phyloP scores from a whole-genome alignment of 2,888 invertebrate species.

The Abscondita cerata region DNA sequence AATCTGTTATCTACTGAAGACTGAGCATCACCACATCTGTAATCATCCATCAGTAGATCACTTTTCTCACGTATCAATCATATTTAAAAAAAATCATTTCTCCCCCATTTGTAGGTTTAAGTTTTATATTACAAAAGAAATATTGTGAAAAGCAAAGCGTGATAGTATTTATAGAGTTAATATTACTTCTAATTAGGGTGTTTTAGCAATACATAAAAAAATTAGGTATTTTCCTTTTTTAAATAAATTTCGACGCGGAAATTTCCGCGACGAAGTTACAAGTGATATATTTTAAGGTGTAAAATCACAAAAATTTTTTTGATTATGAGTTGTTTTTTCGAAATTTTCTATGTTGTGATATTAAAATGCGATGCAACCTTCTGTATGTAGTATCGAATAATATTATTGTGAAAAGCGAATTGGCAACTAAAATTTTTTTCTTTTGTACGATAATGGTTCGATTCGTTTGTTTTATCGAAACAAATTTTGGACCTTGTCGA shows the following conservation, averaged over 20 bases:
- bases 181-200: slow-evolving; percentile 30
- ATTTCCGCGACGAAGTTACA: slow-evolving; percentile 22
- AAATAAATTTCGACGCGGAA: slow-evolving; percentile 22
- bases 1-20: slow-evolving; percentile 30
- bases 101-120: slow-evolving; percentile 29
- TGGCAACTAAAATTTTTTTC: slow-evolving; percentile 22
- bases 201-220: slow-evolving; percentile 17
- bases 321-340: too few relatives aligned
- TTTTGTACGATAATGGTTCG: background rate
- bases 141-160: slow-evolving; percentile 37
- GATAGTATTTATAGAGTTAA: slow-evolving; percentile 36
- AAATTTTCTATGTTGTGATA: slow-evolving; percentile 28
- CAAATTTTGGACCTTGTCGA: slow-evolving; percentile 16
- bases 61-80: slow-evolving; percentile 16
- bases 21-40: slow-evolving; percentile 31
- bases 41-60: slow-evolving; percentile 28
- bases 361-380: slow-evolving; percentile 31
- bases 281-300: slow-evolving; percentile 25
- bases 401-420: slow-evolving; percentile 15
- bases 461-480: slow-evolving; percentile 27
- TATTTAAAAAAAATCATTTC: slow-evolving; percentile 24
- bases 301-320: background rate
- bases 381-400: slow-evolving; percentile 25
- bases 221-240: background rate
- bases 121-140: slow-evolving; percentile 31